Evolutionary conservation across 1,140 invertebrate species (phyloP), one percentile per base, ranked within the genome.

Genomic region (Caerostris darwini): DNA sequence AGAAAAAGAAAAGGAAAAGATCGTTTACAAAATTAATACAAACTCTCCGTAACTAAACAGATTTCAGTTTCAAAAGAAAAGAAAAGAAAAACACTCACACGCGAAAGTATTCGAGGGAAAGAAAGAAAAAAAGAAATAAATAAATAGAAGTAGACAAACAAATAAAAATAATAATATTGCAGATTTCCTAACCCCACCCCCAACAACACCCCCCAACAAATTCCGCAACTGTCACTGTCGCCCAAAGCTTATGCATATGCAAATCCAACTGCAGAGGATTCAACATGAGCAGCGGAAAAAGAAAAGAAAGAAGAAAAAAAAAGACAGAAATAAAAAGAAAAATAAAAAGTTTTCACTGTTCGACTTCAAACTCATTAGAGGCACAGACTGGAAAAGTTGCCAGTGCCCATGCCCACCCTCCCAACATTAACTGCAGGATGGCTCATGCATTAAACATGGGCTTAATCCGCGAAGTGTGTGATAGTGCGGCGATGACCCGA

Each of bases 401-500:
- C 34, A 53, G 19, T 53, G 59, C 59, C 6, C 17, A 14, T 34
- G 58, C 14, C 7, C 17, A 54, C 81, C 5, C n/a, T 14, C 82
- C 82, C 10, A 7, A 5, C 82, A 85, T 85, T 85, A 85, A 54
- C 82, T 85, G 14, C 8, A 53, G 58, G 59, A 19, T 5, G 12
- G 19, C 58, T 87, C 85, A 87, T 87, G 85, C 85, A 87, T 87
- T 87, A 87, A 53, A 87, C 85, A 87, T 87, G 64, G 19, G 6
- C 59, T 67, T 87, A 87, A 87, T 87, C 64, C 59, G 34, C 34
- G 12, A 50, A 50, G 85, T 50, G 34, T 64, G 85, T 87, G 59
- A 87, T 87, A 59, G 8, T 64, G 34, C 59, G 10, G 34, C 58
- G 85, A 87, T 87, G 85, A 87, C 85, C 85, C 85, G 34, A 64